Conservation (phyloP, 2,888 invertebrate species). For the Galerucella calmariensis region DNA sequence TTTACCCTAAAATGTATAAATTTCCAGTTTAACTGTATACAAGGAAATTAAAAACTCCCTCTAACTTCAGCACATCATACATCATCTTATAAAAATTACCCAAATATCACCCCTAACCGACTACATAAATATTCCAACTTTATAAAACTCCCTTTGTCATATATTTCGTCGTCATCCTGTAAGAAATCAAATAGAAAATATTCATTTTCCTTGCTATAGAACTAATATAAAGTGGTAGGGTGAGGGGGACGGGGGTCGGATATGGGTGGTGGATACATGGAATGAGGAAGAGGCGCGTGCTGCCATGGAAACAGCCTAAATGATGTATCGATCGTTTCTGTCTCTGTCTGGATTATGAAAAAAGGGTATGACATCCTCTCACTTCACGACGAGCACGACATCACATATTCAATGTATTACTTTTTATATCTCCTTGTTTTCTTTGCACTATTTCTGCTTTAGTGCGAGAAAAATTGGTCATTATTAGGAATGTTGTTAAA, state of each 20-base stretch:
- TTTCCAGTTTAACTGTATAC: not conserved
- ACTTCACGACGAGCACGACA: constrained; percentile 60
- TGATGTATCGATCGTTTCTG: constrained; percentile 66
- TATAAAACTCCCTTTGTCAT: constrained; percentile 24
- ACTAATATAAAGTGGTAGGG: constrained; percentile 62
- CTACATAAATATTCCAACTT: constrained; percentile 20
- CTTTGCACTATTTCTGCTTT: constrained; percentile 42
- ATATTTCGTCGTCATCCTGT: constrained; percentile 44
- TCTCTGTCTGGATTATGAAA: constrained; percentile 58
- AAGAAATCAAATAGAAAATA: constrained; percentile 64
- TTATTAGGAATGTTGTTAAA: not conserved
- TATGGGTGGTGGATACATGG: constrained; percentile 52
- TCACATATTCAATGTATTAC: constrained; percentile 67
- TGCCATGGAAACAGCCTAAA: constrained; percentile 69
- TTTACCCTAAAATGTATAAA: not conserved
- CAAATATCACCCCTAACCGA: constrained; percentile 17
- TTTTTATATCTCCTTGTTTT: constrained; percentile 57
- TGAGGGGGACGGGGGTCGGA: constrained; percentile 46
- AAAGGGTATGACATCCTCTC: constrained; percentile 24
- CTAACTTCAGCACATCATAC: constrained; percentile 4
- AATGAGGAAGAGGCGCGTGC: constrained; percentile 64
- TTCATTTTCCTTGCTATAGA: constrained; percentile 63
- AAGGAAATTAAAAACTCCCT: constrained; percentile 8
- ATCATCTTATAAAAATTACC: constrained; percentile 16
- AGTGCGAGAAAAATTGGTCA: constrained; percentile 32